phyloP scores from a whole-genome alignment of 1,140 invertebrate genomes.

The Monochamus saltuarius region DNA sequence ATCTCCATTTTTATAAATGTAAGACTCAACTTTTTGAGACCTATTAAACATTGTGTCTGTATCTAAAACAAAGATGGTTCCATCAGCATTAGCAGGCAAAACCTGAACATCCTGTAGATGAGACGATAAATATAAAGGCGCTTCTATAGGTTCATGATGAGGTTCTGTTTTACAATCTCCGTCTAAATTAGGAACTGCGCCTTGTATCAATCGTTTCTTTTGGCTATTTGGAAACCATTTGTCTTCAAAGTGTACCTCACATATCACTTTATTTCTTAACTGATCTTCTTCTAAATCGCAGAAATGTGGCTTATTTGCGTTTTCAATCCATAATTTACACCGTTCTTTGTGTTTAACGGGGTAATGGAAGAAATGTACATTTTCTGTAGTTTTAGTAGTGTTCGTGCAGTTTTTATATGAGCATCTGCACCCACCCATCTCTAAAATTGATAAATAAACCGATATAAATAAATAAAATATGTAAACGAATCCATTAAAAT shows the following conservation, averaged over 20 bases:
- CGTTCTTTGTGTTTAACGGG: conserved; percentile 59
- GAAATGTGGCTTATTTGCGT: conserved; percentile 56
- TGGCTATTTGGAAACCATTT: conserved; percentile 58
- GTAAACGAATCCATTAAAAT: too few species aligned
- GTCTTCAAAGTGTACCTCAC: conserved; percentile 60
- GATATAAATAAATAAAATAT: too few species aligned
- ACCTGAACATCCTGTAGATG: conserved; percentile 45
- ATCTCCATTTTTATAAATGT: conserved; percentile 40
- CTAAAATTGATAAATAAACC: conserved; percentile 7
- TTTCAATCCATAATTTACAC: conserved; percentile 58
- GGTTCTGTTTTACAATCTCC: conserved; percentile 28
- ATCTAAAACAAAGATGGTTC: conserved; percentile 46
- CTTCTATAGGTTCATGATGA: neutral
- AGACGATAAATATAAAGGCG: conserved; percentile 21
- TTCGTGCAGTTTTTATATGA: conserved; percentile 57
- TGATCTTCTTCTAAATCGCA: conserved; percentile 57
- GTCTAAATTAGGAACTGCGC: conserved; percentile 48
- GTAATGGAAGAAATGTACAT: conserved; percentile 62
- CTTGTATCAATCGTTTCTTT: conserved; percentile 44
- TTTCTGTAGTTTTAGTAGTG: conserved; percentile 53
- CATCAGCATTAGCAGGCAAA: conserved; percentile 46
- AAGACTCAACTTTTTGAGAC: conserved; percentile 38
- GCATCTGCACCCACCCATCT: conserved; percentile 60
- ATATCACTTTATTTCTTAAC: conserved; percentile 60
- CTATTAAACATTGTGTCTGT: conserved; percentile 35